Conservation (phyloP, 2,797 vertebrate genomes). For the Tympanoctomys barrerae region DNA sequence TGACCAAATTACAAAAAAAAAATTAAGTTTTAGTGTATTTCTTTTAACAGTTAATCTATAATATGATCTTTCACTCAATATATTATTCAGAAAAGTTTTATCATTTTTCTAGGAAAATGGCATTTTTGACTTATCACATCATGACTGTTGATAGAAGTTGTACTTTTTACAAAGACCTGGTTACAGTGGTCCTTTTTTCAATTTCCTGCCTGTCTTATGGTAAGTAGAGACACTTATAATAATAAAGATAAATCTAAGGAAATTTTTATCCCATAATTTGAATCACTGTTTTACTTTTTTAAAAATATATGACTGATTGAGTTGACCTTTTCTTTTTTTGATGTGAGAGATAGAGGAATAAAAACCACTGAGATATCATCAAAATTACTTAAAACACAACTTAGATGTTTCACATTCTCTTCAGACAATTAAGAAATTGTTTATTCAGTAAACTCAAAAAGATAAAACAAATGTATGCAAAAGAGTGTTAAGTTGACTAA, state of each 20-base stretch:
- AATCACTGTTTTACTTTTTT: not conserved
- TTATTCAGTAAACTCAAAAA: slow-evolving; percentile 22
- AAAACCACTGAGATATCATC: not conserved
- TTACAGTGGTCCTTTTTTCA: not conserved
- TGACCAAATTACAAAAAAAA: not conserved
- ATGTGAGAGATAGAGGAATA: not conserved
- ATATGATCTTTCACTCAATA: not conserved
- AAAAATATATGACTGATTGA: not conserved
- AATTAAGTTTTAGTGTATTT: not conserved
- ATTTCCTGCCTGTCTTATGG: not conserved
- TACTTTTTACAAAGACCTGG: not conserved
- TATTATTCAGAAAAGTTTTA: not conserved
- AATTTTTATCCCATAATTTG: not conserved
- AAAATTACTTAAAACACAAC: not conserved
- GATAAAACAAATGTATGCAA: not conserved
- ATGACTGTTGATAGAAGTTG: not conserved
- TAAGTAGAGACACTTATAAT: not conserved
- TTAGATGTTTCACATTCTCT: not conserved
- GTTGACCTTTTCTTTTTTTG: not conserved
- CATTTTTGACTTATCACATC: not conserved
- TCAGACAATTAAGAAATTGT: not conserved
- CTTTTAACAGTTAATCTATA: not conserved
- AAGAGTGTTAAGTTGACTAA: not conserved
- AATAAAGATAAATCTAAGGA: slow-evolving; percentile 16
- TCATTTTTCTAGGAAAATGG: not conserved